These are phyloP conservation scores for Gastrophysa polygoni DNA, from an alignment of 2,888 invertebrate species.

Conservation along the genomic window DNA sequence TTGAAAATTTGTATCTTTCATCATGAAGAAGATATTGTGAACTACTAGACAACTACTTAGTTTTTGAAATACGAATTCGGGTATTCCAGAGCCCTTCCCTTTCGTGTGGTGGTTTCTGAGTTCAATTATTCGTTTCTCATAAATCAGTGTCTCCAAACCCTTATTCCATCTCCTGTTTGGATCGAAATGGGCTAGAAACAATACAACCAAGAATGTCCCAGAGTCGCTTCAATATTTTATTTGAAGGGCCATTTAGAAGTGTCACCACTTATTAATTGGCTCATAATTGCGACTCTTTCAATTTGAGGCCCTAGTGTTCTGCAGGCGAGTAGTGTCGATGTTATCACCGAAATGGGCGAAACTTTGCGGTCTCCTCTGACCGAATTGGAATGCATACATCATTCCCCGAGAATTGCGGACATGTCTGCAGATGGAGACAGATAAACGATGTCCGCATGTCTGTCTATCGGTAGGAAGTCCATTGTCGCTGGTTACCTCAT, in stretches of 20 bases:
- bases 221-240: background rate
- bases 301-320: constrained; percentile 1
- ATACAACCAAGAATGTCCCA: too few species aligned
- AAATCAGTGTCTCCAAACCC: too few species aligned
- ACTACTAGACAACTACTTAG: too few species aligned
- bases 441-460: constrained; percentile 46
- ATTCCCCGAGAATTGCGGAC: constrained; percentile 35
- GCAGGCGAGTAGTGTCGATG: constrained; percentile 27
- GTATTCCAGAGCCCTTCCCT: too few species aligned
- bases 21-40: too few species aligned
- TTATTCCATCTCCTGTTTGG: too few species aligned
- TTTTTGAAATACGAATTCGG: too few species aligned
- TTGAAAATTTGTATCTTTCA: too few species aligned
- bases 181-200: too few species aligned
- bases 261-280: constrained; percentile 27
- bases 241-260: background rate
- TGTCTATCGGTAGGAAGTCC: constrained; percentile 39
- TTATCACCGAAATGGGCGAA: constrained; percentile 38
- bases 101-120: too few species aligned
- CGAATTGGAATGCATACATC: constrained; percentile 41
- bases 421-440: constrained; percentile 48
- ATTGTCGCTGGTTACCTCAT: constrained; percentile 44
- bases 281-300: constrained; percentile 20
- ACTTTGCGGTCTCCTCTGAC: constrained; percentile 40
- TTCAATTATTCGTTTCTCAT: too few species aligned